Base-by-base conservation (phyloP, 1,140 invertebrate genomes). In the Elysia chlorotica region DNA sequence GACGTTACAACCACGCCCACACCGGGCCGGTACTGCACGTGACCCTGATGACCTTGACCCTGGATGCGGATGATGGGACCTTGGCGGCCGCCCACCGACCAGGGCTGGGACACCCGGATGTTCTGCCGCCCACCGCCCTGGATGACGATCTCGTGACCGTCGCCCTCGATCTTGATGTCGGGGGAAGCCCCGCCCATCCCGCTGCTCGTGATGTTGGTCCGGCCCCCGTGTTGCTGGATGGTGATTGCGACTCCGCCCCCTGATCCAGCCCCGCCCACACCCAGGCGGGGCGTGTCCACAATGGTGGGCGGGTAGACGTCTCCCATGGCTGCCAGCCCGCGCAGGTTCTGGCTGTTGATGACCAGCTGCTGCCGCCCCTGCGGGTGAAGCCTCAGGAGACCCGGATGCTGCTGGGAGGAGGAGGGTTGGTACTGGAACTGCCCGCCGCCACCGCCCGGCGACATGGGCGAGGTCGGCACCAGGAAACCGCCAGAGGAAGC, bases 31-130 rank as follows among this genome's bases (percentile, higher is more conserved):
- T 70, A 38, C 31, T 57, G 67, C 31, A 59, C 1, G 1, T 57
- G 53, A 6, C 36, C 28, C n/a, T 57, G 67, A 17, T 70, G 67
- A 4, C 67, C 67, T 6, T 57, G 53, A 1, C 67, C 67, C 14
- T 70, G 67, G 21, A 70, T 70, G 23, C 67, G 30, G 67, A 70
- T 70, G 2, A 70, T 56, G 54, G 57, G 67, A 30, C 67, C 67
- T 25, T 53, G 23, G 14, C 35, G 67, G 5, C 67, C 67, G 14
- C 54, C 67, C 23, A 31, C 33, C 4, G 30, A 6, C 0, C 57
- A 23, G 17, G 67, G 33, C 28, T 53, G 67, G 19, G 57, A 56
- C 31, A 70, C 67, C 17, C 67, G 53, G 25, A 70, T 70, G 54
- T 70, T 70, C 35, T 70, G 67, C 23, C 67, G 31, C 30, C 67